These are phyloP conservation scores for Seira ritae DNA, from an alignment of 2,888 invertebrate genomes.

Conservation along the genomic window DNA sequence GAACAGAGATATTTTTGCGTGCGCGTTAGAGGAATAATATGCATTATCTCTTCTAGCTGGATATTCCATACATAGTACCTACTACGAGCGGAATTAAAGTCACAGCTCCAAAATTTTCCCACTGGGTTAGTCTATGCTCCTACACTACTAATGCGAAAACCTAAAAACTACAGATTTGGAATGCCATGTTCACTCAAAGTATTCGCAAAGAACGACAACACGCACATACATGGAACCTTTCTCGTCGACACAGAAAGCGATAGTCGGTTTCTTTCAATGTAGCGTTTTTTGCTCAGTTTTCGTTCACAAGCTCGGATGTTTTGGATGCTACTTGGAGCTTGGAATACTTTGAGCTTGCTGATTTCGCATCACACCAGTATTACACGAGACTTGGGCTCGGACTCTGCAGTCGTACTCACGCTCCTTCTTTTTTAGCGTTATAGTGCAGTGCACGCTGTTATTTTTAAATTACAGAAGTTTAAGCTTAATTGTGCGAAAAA, in stretches of 20 bases:
- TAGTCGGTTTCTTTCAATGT: neutral
- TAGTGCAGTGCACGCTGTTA: neutral
- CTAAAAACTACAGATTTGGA: constrained; percentile 8
- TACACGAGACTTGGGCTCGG: constrained; percentile 41
- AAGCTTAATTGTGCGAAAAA: neutral
- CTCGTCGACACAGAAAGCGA: constrained; percentile 34
- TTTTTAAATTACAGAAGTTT: too few species aligned
- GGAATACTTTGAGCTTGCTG: constrained; percentile 25
- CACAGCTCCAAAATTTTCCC: too few species aligned
- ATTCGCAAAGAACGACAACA: constrained; percentile 20
- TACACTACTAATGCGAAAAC: constrained; percentile 6
- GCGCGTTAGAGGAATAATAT: too few species aligned
- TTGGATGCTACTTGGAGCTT: constrained; percentile 31
- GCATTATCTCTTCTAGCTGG: neutral
- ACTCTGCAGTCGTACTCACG: neutral
- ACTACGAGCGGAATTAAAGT: too few species aligned
- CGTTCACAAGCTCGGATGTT: constrained; percentile 25
- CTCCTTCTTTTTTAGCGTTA: neutral
- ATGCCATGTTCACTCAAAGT: constrained; percentile 8
- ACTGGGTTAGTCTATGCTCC: constrained; percentile 28
- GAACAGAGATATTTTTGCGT: neutral
- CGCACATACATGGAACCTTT: constrained; percentile 47
- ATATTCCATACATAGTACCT: neutral
- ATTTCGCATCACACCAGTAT: constrained; percentile 47
- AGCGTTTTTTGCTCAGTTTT: neutral